phyloP scores from a whole-genome alignment of 2,888 invertebrate species.

The Phyllotreta cruciferae region DNA sequence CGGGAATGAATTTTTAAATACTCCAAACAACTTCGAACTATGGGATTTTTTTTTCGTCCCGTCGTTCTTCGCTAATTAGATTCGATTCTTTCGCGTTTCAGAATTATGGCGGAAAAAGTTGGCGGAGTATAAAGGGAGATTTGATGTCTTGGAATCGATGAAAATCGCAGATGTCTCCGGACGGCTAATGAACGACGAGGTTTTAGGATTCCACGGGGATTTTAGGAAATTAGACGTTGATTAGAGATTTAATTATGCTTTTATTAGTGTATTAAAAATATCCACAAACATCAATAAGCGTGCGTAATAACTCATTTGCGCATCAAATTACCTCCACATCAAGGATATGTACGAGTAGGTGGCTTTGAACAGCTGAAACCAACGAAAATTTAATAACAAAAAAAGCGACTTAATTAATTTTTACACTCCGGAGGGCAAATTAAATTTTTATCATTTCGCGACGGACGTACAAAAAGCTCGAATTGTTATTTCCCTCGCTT shows the following conservation, averaged over 20 bases:
- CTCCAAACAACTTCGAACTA: background rate
- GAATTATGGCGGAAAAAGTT: slow-evolving; percentile 43
- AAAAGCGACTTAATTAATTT: too few species aligned
- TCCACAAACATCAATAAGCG: background rate
- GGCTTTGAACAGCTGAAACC: slow-evolving; percentile 37
- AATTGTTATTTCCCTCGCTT: too few species aligned
- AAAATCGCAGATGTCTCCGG: slow-evolving; percentile 40
- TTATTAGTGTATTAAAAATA: background rate
- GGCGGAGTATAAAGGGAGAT: slow-evolving; percentile 40
- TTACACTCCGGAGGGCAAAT: too few species aligned
- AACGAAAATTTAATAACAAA: too few species aligned
- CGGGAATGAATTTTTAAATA: background rate
- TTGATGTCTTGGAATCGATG: slow-evolving; percentile 40
- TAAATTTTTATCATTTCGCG: too few species aligned
- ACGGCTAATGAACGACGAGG: slow-evolving; percentile 40
- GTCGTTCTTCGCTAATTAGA: background rate
- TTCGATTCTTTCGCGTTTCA: slow-evolving; percentile 18
- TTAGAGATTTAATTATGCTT: background rate
- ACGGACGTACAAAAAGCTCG: background rate
- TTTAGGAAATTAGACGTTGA: slow-evolving; percentile 41
- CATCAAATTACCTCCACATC: slow-evolving; percentile 24
- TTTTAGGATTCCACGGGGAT: slow-evolving; percentile 46
- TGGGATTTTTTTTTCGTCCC: background rate
- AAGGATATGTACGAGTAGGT: slow-evolving; percentile 37
- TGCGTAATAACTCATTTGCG: too few species aligned